Evolutionary conservation across 2,888 invertebrate species (phyloP).

Genomic region (Calameuta idolon): DNA sequence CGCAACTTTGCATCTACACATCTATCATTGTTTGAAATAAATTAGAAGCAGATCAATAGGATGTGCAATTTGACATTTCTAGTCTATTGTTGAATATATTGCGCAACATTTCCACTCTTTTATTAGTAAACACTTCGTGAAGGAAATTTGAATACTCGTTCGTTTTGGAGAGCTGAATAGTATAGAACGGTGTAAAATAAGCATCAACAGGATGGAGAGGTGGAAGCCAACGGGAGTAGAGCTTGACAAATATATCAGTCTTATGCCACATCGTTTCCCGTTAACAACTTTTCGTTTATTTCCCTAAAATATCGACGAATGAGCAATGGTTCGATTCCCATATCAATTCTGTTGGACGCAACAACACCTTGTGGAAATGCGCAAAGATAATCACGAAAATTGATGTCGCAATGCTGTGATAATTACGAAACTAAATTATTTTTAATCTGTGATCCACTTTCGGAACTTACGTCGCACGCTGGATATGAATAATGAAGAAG

Average conservation of each 20-base stretch:
- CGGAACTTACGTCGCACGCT: neutral
- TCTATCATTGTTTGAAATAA: slow-evolving; percentile 13
- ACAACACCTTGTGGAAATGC: neutral
- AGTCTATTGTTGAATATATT: neutral
- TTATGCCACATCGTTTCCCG: slow-evolving; percentile 37
- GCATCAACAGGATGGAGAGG: slow-evolving; percentile 21
- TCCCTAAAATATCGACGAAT: neutral
- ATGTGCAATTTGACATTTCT: neutral
- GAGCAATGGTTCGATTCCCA: neutral
- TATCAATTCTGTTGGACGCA: neutral
- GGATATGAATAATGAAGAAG: neutral
- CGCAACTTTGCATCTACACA: slow-evolving; percentile 52
- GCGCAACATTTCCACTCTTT: neutral
- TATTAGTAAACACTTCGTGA: neutral
- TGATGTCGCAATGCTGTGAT: neutral
- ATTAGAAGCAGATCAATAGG: neutral
- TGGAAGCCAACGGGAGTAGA: slow-evolving; percentile 29
- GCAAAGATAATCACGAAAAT: neutral
- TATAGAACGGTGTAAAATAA: slow-evolving; percentile 23
- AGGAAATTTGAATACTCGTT: neutral
- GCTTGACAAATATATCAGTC: slow-evolving; percentile 46
- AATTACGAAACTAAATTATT: neutral
- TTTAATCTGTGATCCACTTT: neutral
- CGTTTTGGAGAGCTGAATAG: neutral
- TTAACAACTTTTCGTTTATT: slow-evolving; percentile 13